A percentile compares a stretch with the other conserved stretches of the same genome.
Conservation (phyloP, 2,888 invertebrate genomes). For the Megamerina dolium region DNA sequence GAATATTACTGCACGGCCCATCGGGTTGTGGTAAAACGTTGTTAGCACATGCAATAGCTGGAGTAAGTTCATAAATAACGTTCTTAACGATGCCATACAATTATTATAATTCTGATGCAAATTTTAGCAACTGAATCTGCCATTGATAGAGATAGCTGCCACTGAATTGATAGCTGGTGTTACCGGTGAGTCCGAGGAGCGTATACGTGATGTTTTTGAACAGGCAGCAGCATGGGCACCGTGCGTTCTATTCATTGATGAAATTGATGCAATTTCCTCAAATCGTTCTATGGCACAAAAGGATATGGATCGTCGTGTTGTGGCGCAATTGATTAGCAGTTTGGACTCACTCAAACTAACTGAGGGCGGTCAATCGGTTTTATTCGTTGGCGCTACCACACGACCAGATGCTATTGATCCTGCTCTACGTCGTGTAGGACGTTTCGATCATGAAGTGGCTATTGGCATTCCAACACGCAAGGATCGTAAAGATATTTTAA, state of each 20-base stretch:
- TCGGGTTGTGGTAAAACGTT: conserved; percentile 91
- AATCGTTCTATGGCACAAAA: conserved; percentile 84
- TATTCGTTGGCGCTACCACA: conserved; percentile 95
- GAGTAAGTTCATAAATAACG: conserved; percentile 54
- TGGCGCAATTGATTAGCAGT: conserved; percentile 83
- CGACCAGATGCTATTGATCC: conserved; percentile 89
- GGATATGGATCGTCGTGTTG: conserved; percentile 95
- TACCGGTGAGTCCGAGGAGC: conserved; percentile 92
- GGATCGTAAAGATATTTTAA: conserved; percentile 73
- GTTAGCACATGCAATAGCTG: conserved; percentile 75
- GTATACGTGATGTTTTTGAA: conserved; percentile 86
- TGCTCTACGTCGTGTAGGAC: conserved; percentile 81
- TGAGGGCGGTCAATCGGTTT: conserved; percentile 44
- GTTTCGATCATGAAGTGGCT: conserved; percentile 90
- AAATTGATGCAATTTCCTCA: conserved; percentile 93
- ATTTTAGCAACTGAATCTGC: conserved; percentile 66
- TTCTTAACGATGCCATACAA: too few relatives aligned
- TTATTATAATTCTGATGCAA: not conserved
- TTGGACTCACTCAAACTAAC: conserved; percentile 62
- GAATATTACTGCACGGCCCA: conserved; percentile 90
- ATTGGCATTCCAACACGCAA: conserved; percentile 87
- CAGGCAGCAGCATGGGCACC: conserved; percentile 75
- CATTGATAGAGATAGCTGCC: conserved; percentile 80
- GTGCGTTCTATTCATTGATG: conserved; percentile 88
- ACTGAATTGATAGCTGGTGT: conserved; percentile 91